phyloP scores from a whole-genome alignment of 1,140 invertebrate genomes.

The Leptinotarsa defecta region DNA sequence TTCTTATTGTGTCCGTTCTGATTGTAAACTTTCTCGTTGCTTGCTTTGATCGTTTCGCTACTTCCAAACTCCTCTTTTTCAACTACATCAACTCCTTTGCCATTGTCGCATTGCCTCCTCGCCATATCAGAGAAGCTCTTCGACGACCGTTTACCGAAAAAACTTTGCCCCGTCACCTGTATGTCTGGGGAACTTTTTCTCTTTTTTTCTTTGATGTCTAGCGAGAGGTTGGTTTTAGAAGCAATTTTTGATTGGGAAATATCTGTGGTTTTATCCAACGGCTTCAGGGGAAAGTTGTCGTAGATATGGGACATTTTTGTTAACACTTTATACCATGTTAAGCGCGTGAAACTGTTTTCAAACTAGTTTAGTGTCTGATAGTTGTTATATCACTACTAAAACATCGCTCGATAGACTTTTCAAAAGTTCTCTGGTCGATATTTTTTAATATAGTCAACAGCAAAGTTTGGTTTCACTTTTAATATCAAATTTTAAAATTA shows the following conservation, averaged over 20 bases:
- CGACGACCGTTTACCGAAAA: conserved; percentile 26
- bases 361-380: background rate
- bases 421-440: background rate
- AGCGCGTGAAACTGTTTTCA: background rate
- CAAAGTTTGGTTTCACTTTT: background rate
- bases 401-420: no score
- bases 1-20: conserved; percentile 39
- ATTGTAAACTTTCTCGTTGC: conserved; percentile 19
- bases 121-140: conserved; percentile 44
- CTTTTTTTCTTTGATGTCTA: conserved; percentile 36
- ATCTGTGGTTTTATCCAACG: conserved; percentile 30
- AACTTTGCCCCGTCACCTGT: background rate
- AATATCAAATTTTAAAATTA: background rate
- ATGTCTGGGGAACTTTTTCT: conserved; percentile 43
- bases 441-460: background rate
- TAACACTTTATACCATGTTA: background rate
- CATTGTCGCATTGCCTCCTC: conserved; percentile 3
- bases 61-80: conserved; percentile 38
- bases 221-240: conserved; percentile 25
- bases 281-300: conserved; percentile 49
- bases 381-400: no score
- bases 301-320: conserved; percentile 39
- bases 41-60: conserved; percentile 40
- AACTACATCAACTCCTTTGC: conserved; percentile 1
- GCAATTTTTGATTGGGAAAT: conserved; percentile 11